phyloP scores from a whole-genome alignment of 1,140 invertebrate species.

The Leptopilina clavipes region DNA sequence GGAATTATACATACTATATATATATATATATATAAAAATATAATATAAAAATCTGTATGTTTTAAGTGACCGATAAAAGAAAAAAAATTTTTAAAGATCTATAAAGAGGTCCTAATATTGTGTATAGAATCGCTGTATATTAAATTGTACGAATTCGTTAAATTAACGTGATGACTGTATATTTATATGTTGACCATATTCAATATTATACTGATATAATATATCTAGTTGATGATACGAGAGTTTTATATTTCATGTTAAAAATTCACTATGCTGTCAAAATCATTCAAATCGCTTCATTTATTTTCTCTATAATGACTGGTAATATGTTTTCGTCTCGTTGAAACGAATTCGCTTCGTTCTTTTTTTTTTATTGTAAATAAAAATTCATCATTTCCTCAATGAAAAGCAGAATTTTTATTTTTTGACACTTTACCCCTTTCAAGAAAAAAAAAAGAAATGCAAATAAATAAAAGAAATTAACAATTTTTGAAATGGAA shows the following conservation, averaged over 20 bases:
- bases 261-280: slow-evolving; percentile 55
- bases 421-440: not conserved
- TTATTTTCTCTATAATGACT: slow-evolving; percentile 54
- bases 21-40: slow-evolving; percentile 33
- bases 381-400: slow-evolving; percentile 62
- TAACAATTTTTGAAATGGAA: slow-evolving; percentile 47
- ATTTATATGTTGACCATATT: slow-evolving; percentile 72
- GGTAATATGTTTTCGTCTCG: slow-evolving; percentile 47
- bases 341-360: slow-evolving; percentile 50
- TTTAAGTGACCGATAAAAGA: slow-evolving; percentile 41
- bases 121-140: slow-evolving; percentile 63
- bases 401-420: not conserved
- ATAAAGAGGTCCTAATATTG: slow-evolving; percentile 46
- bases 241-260: slow-evolving; percentile 74
- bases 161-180: slow-evolving; percentile 69
- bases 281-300: slow-evolving; percentile 56
- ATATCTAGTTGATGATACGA: slow-evolving; percentile 68
- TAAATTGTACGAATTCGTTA: slow-evolving; percentile 55
- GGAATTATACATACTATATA: slow-evolving; percentile 47
- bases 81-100: slow-evolving; percentile 35
- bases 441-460: too few species aligned
- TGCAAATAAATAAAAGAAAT: too few species aligned
- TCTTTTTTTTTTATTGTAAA: slow-evolving; percentile 49
- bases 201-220: slow-evolving; percentile 59
- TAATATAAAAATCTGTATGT: slow-evolving; percentile 48